These are phyloP conservation scores for Tetranychus piercei DNA, from an alignment of 2,888 invertebrate species.

Conservation along the genomic window DNA sequence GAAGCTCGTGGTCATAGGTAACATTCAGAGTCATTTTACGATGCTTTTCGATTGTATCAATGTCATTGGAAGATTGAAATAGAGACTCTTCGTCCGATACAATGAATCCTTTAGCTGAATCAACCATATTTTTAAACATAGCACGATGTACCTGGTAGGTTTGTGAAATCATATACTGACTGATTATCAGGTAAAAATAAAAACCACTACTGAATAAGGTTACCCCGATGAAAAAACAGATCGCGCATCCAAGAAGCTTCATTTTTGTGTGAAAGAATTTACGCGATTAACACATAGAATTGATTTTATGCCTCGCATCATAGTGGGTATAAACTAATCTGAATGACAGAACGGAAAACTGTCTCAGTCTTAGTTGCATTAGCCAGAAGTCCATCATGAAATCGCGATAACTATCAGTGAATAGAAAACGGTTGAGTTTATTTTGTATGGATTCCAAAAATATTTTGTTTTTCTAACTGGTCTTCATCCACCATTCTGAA, in stretches of 20 bases:
- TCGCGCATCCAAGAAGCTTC: slow-evolving; percentile 2
- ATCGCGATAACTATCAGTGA: too few relatives aligned
- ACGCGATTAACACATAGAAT: too few relatives aligned
- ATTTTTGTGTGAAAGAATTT: neutral
- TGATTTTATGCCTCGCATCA: too few relatives aligned
- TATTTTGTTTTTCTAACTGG: too few relatives aligned
- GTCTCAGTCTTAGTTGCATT: too few relatives aligned
- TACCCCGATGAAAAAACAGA: slow-evolving; percentile 9
- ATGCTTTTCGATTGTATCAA: neutral
- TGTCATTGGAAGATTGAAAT: neutral
- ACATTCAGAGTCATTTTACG: neutral
- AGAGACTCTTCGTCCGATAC: neutral
- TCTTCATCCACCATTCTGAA: too few relatives aligned
- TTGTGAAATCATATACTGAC: neutral
- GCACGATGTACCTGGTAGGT: neutral
- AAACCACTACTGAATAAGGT: slow-evolving; percentile 8
- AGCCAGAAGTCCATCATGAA: too few relatives aligned
- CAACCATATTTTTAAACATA: neutral
- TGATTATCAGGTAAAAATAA: slow-evolving; percentile 9
- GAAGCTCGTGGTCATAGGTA: neutral
- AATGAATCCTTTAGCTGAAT: neutral
- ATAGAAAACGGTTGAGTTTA: too few relatives aligned
- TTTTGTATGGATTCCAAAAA: too few relatives aligned
- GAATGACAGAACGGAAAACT: too few relatives aligned
- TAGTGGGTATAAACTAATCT: too few relatives aligned